These are phyloP conservation scores for Pitta sordida DNA, from an alignment of 2,113 vertebrate genomes.

Conservation along the genomic window DNA sequence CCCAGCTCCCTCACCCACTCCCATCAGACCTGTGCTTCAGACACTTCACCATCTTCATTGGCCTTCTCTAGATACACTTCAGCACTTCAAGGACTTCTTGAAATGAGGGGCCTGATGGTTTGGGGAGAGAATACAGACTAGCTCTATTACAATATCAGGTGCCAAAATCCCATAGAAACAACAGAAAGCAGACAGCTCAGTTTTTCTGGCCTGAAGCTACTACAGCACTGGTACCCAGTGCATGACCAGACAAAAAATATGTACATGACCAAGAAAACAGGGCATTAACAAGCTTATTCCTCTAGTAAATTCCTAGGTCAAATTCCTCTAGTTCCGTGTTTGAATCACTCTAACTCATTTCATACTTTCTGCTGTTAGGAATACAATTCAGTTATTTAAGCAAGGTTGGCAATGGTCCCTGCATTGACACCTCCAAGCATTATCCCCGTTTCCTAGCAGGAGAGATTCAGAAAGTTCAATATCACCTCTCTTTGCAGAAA, in stretches of 20 bases:
- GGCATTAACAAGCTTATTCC: not conserved
- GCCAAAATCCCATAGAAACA: not conserved
- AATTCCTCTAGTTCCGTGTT: not conserved
- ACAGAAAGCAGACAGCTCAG: not conserved
- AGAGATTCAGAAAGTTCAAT: slow-evolving; percentile 16
- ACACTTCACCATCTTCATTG: not conserved
- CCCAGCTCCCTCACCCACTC: not conserved
- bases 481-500: slow-evolving; percentile 4
- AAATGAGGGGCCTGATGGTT: not conserved
- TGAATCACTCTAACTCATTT: not conserved
- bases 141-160: not conserved
- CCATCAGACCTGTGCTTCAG: not conserved
- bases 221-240: not conserved
- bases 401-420: not conserved
- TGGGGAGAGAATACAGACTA: not conserved
- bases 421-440: slow-evolving; percentile 12
- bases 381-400: slow-evolving; percentile 12
- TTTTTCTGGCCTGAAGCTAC: not conserved
- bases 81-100: not conserved
- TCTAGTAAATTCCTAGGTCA: not conserved
- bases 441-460: not conserved
- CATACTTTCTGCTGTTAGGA: not conserved
- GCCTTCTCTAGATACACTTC: not conserved
- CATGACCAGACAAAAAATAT: not conserved
- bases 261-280: not conserved